Evolutionary conservation across 2,888 invertebrate genomes (phyloP).

Genomic region (Pristionchus japonicus): DNA sequence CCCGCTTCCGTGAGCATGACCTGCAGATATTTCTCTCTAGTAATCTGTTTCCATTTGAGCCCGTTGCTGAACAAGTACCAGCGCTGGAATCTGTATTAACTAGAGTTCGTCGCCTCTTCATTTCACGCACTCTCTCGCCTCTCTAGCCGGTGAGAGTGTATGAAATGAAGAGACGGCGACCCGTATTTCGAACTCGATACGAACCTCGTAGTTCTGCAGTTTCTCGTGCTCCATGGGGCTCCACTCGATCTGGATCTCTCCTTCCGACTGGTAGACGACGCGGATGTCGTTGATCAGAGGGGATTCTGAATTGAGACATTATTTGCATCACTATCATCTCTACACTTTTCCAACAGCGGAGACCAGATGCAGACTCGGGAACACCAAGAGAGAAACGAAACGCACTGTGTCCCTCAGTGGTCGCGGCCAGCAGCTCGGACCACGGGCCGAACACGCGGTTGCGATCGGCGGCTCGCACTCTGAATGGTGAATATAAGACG

Average conservation of each 20-base stretch:
- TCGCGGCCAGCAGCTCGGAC: constrained; percentile 68
- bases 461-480: constrained; percentile 71
- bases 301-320: constrained; percentile 3
- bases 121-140: no score
- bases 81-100: no score
- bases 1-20: constrained; percentile 63
- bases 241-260: constrained; percentile 53
- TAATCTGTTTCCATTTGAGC: no score
- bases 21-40: no score
- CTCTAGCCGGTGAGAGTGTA: no score
- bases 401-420: constrained; percentile 71
- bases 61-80: no score
- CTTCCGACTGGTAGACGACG: constrained; percentile 48
- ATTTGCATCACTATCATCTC: no score
- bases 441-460: constrained; percentile 71
- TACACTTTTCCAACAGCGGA: no score
- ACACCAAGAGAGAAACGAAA: neutral
- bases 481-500: no score
- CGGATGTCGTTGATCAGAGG: constrained; percentile 45
- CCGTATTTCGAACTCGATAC: no score
- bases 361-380: neutral
- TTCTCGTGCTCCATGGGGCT: constrained; percentile 36
- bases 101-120: no score
- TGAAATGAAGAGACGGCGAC: no score
- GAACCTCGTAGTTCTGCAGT: constrained; percentile 57